Evolutionary conservation across 2,888 invertebrate species (phyloP).

Genomic region (Drosophila multiciliata): DNA sequence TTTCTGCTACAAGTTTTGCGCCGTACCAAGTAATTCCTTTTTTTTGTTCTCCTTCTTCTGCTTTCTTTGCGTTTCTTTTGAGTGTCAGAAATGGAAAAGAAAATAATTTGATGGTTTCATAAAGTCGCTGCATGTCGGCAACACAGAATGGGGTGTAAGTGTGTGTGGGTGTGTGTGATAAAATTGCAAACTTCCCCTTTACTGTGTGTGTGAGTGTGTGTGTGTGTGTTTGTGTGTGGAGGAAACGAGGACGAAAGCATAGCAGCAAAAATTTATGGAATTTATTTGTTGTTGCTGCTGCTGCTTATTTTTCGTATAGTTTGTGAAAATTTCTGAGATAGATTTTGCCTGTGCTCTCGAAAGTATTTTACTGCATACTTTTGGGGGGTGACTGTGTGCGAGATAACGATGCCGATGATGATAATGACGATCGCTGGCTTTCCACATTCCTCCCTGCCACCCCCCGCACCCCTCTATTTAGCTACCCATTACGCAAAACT

Average conservation of each 20-base stretch:
- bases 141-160: conserved; percentile 25
- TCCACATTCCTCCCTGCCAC: not conserved
- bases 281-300: conserved; percentile 48
- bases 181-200: conserved; percentile 76
- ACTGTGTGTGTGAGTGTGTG: conserved; percentile 37
- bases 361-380: conserved; percentile 72
- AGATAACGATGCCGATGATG: conserved; percentile 62
- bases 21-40: conserved; percentile 54
- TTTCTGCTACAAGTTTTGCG: conserved; percentile 35
- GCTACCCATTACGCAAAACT: conserved; percentile 46
- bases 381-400: conserved; percentile 37
- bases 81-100: conserved; percentile 85
- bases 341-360: conserved; percentile 68
- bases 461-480: not conserved
- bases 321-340: conserved; percentile 69
- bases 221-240: conserved; percentile 27
- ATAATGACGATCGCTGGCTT: conserved; percentile 54
- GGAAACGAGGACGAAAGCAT: conserved; percentile 53
- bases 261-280: conserved; percentile 74
- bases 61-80: conserved; percentile 77
- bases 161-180: conserved; percentile 66
- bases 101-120: conserved; percentile 85
- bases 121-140: conserved; percentile 75
- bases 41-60: conserved; percentile 47
- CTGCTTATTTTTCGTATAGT: conserved; percentile 64